Evolutionary conservation across 1,140 invertebrate species (phyloP).

Genomic region (Temnothorax longispinosus): DNA sequence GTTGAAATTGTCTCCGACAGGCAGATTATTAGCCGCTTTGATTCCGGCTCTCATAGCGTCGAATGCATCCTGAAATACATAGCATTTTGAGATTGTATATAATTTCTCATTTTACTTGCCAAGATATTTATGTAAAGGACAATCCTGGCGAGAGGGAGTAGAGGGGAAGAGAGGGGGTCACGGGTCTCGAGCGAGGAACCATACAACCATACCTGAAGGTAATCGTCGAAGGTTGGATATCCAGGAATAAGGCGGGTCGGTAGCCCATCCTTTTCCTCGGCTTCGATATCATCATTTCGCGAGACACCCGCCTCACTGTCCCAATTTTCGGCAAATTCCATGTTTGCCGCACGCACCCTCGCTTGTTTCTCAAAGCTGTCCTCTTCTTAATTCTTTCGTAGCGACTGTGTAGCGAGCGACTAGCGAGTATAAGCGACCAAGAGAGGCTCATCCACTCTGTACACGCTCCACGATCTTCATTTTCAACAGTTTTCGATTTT

Average conservation of each 20-base stretch:
- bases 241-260: background rate
- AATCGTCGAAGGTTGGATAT: constrained; percentile 66
- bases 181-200: background rate
- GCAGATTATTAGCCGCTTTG: constrained; percentile 89
- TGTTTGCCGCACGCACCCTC: background rate
- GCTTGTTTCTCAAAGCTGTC: background rate
- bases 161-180: no score
- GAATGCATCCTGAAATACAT: constrained; percentile 86
- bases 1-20: constrained; percentile 89
- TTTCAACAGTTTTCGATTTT: no score
- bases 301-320: background rate
- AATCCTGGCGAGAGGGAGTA: no score
- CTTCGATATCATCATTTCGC: background rate
- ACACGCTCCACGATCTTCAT: no score
- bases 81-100: background rate
- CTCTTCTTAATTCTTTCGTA: background rate
- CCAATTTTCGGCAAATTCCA: background rate
- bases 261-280: background rate
- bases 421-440: no score
- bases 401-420: background rate
- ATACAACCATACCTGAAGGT: constrained; percentile 64
- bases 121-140: background rate
- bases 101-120: background rate
- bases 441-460: no score
- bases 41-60: constrained; percentile 88